phyloP scores from a whole-genome alignment of 2,797 vertebrate genomes.

The Mus caroli region DNA sequence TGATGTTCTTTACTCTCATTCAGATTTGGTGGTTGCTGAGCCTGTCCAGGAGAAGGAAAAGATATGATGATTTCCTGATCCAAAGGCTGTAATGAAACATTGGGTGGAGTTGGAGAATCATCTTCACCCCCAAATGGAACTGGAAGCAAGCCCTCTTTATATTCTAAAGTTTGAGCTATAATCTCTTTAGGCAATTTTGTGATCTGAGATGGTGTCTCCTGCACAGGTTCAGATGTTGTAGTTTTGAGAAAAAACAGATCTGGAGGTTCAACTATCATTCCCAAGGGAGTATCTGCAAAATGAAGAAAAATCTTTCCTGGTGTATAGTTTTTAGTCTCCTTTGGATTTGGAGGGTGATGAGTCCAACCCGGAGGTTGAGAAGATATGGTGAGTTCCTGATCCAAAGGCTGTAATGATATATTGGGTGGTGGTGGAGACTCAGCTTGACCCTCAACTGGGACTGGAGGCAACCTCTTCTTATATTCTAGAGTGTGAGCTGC shows the following conservation, averaged over 20 bases:
- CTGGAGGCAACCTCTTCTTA: too few species aligned
- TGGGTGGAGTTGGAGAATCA: neutral
- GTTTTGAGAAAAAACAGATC: neutral
- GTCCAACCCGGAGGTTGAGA: neutral
- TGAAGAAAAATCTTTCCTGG: neutral
- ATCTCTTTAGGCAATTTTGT: too few species aligned
- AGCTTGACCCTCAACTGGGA: neutral
- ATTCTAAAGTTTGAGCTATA: neutral
- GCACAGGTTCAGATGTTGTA: neutral
- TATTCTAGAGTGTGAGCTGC: too few species aligned
- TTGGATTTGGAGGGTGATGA: neutral
- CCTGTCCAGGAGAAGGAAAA: rapidly evolving
- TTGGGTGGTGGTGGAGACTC: neutral
- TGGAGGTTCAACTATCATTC: neutral
- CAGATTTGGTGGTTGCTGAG: neutral
- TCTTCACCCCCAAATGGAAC: neutral
- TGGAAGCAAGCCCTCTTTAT: neutral
- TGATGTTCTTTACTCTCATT: neutral
- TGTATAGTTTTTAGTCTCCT: neutral
- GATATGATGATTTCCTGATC: neutral
- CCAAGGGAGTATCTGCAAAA: neutral
- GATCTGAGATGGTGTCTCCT: neutral
- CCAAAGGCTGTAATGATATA: neutral
- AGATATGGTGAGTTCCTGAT: neutral
- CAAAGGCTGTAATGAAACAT: neutral